Percentiles rank a stretch among this genome's conserved stretches.
These are phyloP conservation scores for Hipposideros larvatus DNA, from an alignment of 2,797 vertebrate genomes.

Conservation along the genomic window DNA sequence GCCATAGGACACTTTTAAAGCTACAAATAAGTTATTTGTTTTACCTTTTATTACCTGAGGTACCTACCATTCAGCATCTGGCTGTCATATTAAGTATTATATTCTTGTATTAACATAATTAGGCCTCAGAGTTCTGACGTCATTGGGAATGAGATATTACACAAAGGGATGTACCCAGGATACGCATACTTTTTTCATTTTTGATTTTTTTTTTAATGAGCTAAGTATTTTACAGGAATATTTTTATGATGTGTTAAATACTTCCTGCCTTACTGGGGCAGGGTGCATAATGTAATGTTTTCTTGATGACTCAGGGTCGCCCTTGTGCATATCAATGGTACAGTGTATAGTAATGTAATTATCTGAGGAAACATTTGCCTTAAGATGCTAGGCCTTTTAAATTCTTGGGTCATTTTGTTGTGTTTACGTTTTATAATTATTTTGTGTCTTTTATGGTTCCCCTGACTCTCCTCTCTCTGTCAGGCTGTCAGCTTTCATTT, in stretches of 20 bases:
- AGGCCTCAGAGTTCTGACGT: background rate
- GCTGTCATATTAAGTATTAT: background rate
- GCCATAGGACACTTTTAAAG: background rate
- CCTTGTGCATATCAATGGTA: background rate
- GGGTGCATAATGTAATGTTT: background rate
- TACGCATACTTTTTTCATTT: background rate
- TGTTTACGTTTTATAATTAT: constrained; percentile 27
- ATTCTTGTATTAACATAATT: background rate
- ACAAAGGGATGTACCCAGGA: background rate
- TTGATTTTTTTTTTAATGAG: background rate
- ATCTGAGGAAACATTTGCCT: constrained; percentile 1
- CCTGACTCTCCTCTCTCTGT: background rate
- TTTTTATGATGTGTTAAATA: background rate
- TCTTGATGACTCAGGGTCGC: background rate
- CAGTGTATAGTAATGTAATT: background rate
- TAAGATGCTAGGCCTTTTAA: background rate
- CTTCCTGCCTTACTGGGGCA: background rate
- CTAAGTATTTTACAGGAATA: background rate
- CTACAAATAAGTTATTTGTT: background rate
- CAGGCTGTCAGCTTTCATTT: constrained; percentile 67
- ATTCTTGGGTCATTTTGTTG: constrained; percentile 14
- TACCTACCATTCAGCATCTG: background rate
- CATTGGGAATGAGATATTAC: background rate
- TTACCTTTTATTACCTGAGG: background rate
- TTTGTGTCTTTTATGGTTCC: constrained; percentile 29